Evolutionary conservation across 2,113 vertebrate species (phyloP).

Genomic region (Cervus canadensis): DNA sequence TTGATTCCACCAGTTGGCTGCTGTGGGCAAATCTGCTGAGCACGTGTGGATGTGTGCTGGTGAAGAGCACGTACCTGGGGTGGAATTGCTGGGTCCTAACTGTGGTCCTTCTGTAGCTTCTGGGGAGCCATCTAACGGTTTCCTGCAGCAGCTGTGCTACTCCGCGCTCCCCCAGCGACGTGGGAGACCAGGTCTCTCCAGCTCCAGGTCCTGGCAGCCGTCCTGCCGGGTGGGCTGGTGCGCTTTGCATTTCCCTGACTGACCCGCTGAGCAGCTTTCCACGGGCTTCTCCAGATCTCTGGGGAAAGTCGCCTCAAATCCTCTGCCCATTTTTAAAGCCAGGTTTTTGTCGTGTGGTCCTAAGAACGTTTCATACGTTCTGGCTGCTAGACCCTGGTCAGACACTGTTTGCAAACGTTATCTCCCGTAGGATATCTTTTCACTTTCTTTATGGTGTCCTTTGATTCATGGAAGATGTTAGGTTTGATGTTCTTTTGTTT

Average conservation of each 20-base stretch:
- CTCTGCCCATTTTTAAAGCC: background rate
- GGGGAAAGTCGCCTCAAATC: background rate
- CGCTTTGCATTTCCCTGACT: background rate
- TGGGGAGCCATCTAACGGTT: background rate
- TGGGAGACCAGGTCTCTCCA: background rate
- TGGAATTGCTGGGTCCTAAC: background rate
- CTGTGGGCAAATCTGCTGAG: background rate
- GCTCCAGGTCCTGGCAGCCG: background rate
- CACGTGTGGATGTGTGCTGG: background rate
- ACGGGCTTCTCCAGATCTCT: background rate
- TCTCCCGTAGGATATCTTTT: background rate
- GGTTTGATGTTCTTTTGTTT: background rate
- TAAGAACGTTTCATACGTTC: background rate
- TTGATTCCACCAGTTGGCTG: background rate
- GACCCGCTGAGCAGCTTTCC: background rate
- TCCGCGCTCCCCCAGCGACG: no score
- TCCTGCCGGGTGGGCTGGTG: no score
- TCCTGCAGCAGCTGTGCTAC: background rate
- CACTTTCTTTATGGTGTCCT: background rate
- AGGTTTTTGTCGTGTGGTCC: background rate
- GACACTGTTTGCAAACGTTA: background rate
- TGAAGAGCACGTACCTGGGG: background rate
- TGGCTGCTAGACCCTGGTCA: background rate
- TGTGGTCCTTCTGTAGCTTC: background rate
- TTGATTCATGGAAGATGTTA: background rate